Base-by-base conservation (phyloP, 2,888 invertebrate species). In the Ormyrus nitidulus region DNA sequence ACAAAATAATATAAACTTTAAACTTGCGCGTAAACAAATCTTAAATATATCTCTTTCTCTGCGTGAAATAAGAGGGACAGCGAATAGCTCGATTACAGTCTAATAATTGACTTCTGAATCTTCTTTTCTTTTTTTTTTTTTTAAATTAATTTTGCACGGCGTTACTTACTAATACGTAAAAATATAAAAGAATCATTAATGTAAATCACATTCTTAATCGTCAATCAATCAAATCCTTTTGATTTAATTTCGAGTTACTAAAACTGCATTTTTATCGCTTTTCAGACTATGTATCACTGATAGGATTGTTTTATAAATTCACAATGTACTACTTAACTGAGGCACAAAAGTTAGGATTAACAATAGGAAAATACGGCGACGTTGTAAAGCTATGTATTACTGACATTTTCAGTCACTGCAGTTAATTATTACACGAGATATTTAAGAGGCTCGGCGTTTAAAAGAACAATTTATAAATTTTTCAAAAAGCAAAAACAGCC, bases 1-100 rank as follows among this genome's bases (percentile, higher is more conserved):
- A 84, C 77, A 84, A 86, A 84, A 85, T 85, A 83, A 82, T 80
- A 83, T 78, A 81, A 75, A 76, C 75, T 81, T 84, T 83, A 64
- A 84, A 84, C 77, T 85, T 80, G 72, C 80, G 81, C 79, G 69
- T 83, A 84, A 83, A 84, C 81, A 78, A 70, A 51, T 70, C 54
- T 66, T 81, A 78, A 70, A 81, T 69, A 81, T 77, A 34, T 34
- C 34, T 34, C 66, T 70, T 74, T 54, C 56, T 65, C 51, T n/a
- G 49, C 44, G 44, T 11, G 51, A 51, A 65, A 68, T 54, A 68
- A 54, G 19, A 75, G 13, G 46, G 13, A 54, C 2, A 83, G 84
- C 65, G 65, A 54, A 71, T 72, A 77, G 71, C 73, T 72, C n/a
- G 54, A 66, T 73, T 65, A 65, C 49, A 74, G 65, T 59, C 51